Evolutionary conservation across 2,797 vertebrate species (phyloP), one percentile per base, ranked within the genome.

Genomic region (Argentina silus): DNA sequence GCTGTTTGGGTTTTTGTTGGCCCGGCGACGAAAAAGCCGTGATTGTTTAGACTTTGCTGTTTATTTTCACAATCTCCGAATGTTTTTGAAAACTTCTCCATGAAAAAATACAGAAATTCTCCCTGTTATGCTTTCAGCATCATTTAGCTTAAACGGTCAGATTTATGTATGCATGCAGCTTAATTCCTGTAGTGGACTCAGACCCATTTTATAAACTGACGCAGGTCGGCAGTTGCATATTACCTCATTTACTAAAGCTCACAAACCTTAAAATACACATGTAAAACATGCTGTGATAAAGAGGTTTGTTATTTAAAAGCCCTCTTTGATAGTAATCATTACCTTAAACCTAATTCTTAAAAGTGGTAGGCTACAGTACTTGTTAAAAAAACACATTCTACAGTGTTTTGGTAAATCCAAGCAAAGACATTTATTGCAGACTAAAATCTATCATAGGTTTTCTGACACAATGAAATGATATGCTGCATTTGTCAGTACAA

Each of bases 21-120:
- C 80, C 74, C 72, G 45, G 78, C 86, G 73, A 82, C 75, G 85
- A 77, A 79, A 86, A 61, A 88, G 76, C 76, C 80, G 14, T 68
- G 80, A 86, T 87, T 86, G 85, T 90, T 94, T 92, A 85, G 85
- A 90, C 88, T 85, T 83, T 79, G 69, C n/a, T 87, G 92, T 94
- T 95, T 94, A 91, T 95, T 95, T 95, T 92, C 75, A 84, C 73
- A 90, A 85, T 86, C 84, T 82, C 80, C 83, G 85, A 90, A 89
- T 89, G 88, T 92, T 90, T 90, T 87, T 86, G 81, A 88, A 89
- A 85, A 2, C 75, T 71, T 57, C 43, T 80, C 78, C 17, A 14
- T 85, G 62, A 59, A 85, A 86, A 71, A 83, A 61, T 80, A 85
- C 80, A 79, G 85, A 92, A 93, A 88, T 36, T 48, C 83, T 83